Percentiles rank a stretch among this genome's conserved stretches.
Conservation (phyloP, 2,113 vertebrate species). For the Lepus timidus region DNA sequence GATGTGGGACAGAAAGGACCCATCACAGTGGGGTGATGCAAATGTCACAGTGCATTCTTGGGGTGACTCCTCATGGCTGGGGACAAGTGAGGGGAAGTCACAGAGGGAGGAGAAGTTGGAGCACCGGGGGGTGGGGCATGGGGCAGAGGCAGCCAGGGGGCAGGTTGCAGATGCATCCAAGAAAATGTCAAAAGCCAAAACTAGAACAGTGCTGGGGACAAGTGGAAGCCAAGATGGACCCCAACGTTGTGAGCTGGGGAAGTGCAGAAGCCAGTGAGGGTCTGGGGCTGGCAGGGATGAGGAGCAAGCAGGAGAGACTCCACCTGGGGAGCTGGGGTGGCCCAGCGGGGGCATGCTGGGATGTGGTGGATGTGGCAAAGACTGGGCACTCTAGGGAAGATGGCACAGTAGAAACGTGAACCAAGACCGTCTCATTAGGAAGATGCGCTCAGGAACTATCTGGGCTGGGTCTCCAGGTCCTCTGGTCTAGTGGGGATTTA, state of each 20-base stretch:
- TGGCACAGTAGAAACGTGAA: background rate
- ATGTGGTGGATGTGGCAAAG: background rate
- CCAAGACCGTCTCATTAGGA: background rate
- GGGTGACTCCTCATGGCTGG: background rate
- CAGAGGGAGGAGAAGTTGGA: background rate
- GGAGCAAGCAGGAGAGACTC: background rate
- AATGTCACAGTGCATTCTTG: background rate
- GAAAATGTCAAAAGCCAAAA: background rate
- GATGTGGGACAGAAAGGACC: background rate
- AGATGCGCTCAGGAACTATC: background rate
- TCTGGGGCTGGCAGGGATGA: rapidly evolving
- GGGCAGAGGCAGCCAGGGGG: background rate
- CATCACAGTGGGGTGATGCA: too few relatives aligned
- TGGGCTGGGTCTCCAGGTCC: background rate
- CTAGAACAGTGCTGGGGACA: background rate
- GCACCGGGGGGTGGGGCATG: too few relatives aligned
- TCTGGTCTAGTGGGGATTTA: background rate
- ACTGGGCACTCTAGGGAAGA: background rate
- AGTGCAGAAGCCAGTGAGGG: background rate
- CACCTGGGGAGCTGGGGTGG: background rate
- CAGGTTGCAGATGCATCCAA: rapidly evolving
- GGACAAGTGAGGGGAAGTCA: background rate
- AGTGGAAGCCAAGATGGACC: background rate
- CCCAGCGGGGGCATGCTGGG: background rate
- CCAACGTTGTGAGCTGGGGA: background rate